Percentiles rank a stretch among this genome's conserved stretches.
Conservation (phyloP, 2,113 vertebrate genomes). For the Synodontis membranacea region DNA sequence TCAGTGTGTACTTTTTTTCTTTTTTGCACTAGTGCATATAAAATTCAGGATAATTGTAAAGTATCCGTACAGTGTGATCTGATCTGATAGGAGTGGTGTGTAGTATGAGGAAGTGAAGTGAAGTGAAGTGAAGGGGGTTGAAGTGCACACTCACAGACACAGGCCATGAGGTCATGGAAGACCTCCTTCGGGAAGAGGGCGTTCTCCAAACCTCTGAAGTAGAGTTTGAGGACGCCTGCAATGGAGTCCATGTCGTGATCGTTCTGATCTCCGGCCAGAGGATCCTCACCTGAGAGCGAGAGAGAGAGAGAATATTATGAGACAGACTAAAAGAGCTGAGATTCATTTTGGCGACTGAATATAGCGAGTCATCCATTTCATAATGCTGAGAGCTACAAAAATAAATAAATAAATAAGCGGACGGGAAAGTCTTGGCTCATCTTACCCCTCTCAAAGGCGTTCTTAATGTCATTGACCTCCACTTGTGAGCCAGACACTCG, state of each 20-base stretch:
- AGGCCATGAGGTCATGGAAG: conserved; percentile 95
- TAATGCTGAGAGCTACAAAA: not conserved
- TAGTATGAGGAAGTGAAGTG: not conserved
- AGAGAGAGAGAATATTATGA: not conserved
- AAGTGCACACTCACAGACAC: conserved; percentile 85
- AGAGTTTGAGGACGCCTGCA: conserved; percentile 94
- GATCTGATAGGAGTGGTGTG: not conserved
- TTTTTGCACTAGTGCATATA: not conserved
- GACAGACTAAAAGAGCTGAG: not conserved
- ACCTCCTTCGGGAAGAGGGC: conserved; percentile 98
- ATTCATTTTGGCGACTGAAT: not conserved
- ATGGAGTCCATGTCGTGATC: conserved; percentile 99
- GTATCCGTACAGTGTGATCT: not conserved
- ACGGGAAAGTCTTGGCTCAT: not conserved
- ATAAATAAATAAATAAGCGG: too few species aligned
- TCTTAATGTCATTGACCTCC: conserved; percentile 99
- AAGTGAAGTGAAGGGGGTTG: not conserved
- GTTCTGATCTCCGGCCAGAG: conserved; percentile 94
- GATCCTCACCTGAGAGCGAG: conserved; percentile 85
- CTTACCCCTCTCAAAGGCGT: conserved; percentile 96
- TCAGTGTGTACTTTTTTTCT: not conserved
- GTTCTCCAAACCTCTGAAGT: conserved; percentile 91
- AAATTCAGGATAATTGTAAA: not conserved
- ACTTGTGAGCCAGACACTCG: conserved; percentile 96
- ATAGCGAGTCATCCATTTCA: conserved; percentile 8